Evolutionary conservation across 2,113 vertebrate species (phyloP), one percentile per base, ranked within the genome.

Genomic region (Elachura formosa): DNA sequence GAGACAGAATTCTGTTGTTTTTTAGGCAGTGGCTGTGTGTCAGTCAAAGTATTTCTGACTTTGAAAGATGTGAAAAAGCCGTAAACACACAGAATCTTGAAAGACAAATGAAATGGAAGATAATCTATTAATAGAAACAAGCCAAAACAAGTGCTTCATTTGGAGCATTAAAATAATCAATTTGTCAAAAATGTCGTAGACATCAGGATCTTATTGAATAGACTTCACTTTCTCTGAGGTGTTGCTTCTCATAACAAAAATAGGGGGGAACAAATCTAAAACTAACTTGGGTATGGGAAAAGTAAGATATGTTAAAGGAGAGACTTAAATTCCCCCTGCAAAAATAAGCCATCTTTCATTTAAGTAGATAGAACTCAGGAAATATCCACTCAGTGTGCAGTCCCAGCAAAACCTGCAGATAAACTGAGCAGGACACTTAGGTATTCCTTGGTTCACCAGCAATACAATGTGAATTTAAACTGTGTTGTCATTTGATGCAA

Each of bases 111-210:
- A 88, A 36, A 54, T 79, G 43, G 43, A 79, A 93, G 34, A 62
- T 48, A 55, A 72, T 55, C 75, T 96, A 84, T 91, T 96, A 94
- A 90, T 94, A 94, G 96, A 58, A 87, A 56, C 9, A 29, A 91
- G 49, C 46, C 84, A 84, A 92, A 94, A 74, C 55, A 96, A 93
- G 17, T 8, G 19, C 38, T 77, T 91, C 54, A 22, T 93, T 92
- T 56, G 73, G 76, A 75, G 38, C 71, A 24, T 43, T 91, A 40
- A 85, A 74, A 89, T 94, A 90, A 58, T 85, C 71, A 45, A 31
- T 81, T 83, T 96, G 91, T 95, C 89, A 91, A 46, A 94, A 87
- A 80, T 93, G 81, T 93, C 81, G 89, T 24, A 76, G 67, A n/a
- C 62, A 55, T 83, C 51, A 62, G 59, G 38, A 54, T 87, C 55